Percentiles rank a stretch among this genome's conserved stretches.
Evolutionary conservation across 2,888 invertebrate species (phyloP).

Genomic region (Dendrolimus houi): DNA sequence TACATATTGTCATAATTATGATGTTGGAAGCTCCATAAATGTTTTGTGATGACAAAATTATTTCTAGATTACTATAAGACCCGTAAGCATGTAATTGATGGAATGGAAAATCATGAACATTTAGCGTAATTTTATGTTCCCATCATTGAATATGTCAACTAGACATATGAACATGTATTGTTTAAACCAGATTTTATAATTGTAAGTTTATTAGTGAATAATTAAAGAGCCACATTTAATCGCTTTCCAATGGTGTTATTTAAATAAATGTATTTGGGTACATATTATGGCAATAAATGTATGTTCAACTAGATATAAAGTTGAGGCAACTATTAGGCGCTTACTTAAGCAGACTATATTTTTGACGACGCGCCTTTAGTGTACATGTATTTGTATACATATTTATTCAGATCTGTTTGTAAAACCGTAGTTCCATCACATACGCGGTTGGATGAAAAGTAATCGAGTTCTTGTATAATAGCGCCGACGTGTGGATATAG

Average conservation of each 20-base stretch:
- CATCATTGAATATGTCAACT: background rate
- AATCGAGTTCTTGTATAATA: too few species aligned
- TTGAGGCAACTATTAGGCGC: background rate
- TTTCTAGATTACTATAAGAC: background rate
- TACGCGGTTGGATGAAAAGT: too few species aligned
- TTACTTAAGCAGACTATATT: background rate
- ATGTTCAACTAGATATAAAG: background rate
- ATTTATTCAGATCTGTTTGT: too few species aligned
- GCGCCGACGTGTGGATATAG: too few species aligned
- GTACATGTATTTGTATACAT: background rate
- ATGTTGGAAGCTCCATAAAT: constrained; percentile 4
- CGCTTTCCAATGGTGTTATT: background rate
- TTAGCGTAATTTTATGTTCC: background rate
- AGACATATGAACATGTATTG: background rate
- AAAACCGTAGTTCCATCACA: too few species aligned
- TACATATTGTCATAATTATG: background rate
- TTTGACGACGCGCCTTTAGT: background rate
- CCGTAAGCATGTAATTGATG: constrained; percentile 10
- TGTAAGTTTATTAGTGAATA: background rate
- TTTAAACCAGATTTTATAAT: background rate
- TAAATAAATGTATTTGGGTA: background rate
- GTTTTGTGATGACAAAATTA: background rate
- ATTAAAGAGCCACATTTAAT: too few species aligned
- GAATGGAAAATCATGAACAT: background rate
- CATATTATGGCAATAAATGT: background rate